Evolutionary conservation across 1,140 invertebrate genomes (phyloP).

Genomic region (Archivesica marissinica): DNA sequence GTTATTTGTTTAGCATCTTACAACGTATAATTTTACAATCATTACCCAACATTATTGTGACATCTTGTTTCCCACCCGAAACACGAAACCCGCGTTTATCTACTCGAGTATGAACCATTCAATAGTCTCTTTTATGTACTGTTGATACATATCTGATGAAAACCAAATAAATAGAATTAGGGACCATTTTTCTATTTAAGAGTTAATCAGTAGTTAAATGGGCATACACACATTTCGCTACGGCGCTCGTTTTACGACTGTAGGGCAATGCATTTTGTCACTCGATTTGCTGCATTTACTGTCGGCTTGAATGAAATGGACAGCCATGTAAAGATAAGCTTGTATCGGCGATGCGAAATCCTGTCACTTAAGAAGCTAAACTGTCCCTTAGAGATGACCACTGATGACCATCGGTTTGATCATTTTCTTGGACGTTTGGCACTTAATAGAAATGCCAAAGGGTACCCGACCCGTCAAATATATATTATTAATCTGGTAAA

Average conservation of each 20-base stretch:
- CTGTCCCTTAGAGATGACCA: constrained; percentile 28
- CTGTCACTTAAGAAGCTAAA: constrained; percentile 49
- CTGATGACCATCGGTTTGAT: constrained; percentile 25
- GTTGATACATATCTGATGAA: constrained; percentile 48
- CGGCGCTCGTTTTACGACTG: constrained; percentile 16
- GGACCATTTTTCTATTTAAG: constrained; percentile 40
- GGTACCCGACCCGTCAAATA: constrained; percentile 16
- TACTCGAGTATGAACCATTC: neutral
- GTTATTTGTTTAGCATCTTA: no score
- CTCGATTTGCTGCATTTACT: constrained; percentile 47
- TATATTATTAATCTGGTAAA: neutral
- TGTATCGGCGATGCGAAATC: constrained; percentile 23
- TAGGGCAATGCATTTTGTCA: constrained; percentile 39
- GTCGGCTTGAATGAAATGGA: constrained; percentile 52
- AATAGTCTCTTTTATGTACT: constrained; percentile 2
- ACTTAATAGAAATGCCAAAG: constrained; percentile 39
- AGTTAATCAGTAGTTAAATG: constrained; percentile 56
- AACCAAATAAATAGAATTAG: constrained; percentile 57
- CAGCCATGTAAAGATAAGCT: constrained; percentile 4
- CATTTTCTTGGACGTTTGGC: constrained; percentile 10
- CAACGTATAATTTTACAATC: no score
- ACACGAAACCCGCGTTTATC: neutral
- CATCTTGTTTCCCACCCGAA: neutral
- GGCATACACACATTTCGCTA: constrained; percentile 41
- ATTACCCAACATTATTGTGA: neutral